These are phyloP conservation scores for Coelinius sp. DNA, from an alignment of 2,888 invertebrate species.

Conservation along the genomic window DNA sequence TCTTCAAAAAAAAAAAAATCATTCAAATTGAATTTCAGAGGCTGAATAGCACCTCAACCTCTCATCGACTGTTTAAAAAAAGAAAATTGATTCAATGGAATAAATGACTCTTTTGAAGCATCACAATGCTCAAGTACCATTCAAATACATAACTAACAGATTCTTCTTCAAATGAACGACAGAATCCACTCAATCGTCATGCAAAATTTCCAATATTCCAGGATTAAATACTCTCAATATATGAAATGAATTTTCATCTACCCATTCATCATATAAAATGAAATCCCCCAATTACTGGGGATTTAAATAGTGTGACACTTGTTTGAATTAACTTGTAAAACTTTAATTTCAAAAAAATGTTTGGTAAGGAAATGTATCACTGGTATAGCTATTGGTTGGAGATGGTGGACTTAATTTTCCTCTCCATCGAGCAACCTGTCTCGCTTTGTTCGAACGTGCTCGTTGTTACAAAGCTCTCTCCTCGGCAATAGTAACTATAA, in stretches of 20 bases:
- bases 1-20: neutral
- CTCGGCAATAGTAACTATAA: neutral
- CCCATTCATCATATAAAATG: neutral
- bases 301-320: neutral
- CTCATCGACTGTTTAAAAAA: no score
- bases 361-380: neutral
- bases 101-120: neutral
- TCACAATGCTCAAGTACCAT: neutral
- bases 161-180: neutral
- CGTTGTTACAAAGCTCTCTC: conserved; percentile 33
- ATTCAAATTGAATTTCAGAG: neutral
- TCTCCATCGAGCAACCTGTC: conserved; percentile 30
- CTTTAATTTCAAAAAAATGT: neutral
- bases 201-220: neutral
- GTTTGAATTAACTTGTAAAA: conserved; percentile 13
- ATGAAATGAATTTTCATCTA: neutral
- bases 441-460: conserved; percentile 34
- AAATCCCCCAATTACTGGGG: neutral
- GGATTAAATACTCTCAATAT: neutral
- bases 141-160: neutral
- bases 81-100: neutral
- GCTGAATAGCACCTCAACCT: neutral
- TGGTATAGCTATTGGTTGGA: neutral
- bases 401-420: conserved; percentile 36
- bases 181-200: neutral